These are phyloP conservation scores for Lymantria dispar DNA, from an alignment of 2,888 invertebrate genomes.

Conservation along the genomic window DNA sequence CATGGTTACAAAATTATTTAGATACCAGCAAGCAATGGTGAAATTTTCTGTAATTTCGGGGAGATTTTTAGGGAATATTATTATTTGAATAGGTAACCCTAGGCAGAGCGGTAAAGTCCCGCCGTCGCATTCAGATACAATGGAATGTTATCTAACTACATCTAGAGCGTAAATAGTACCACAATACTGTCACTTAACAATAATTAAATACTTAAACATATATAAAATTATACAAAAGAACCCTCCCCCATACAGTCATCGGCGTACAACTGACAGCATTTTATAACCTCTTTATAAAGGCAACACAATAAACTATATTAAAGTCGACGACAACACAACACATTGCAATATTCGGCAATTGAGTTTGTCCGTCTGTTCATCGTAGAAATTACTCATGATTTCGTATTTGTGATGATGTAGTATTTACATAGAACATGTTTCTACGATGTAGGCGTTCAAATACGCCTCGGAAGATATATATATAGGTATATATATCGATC, in stretches of 20 bases:
- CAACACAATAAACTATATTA: conserved; percentile 53
- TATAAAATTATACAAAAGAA: conserved; percentile 54
- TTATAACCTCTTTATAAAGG: conserved; percentile 18
- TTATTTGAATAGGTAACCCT: too few relatives aligned
- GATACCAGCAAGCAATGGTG: too few relatives aligned
- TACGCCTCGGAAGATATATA: conserved; percentile 27
- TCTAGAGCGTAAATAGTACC: conserved; percentile 68
- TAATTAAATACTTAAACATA: conserved; percentile 65
- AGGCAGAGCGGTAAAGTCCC: background rate
- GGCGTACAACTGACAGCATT: conserved; percentile 16
- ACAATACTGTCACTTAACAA: conserved; percentile 62
- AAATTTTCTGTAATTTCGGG: too few relatives aligned
- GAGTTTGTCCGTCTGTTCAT: background rate
- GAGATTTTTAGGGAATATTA: too few relatives aligned
- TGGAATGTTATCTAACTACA: conserved; percentile 74
- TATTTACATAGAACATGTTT: background rate
- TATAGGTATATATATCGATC: conserved; percentile 32
- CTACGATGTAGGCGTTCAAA: background rate
- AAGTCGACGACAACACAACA: conserved; percentile 47
- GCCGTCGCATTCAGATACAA: conserved; percentile 37
- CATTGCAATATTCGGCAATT: conserved; percentile 10
- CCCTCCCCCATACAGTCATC: conserved; percentile 34
- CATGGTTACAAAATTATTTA: too few relatives aligned
- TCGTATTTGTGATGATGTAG: conserved; percentile 16
- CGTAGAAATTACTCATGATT: background rate